These are phyloP conservation scores for Charaxes varanes DNA, from an alignment of 1,140 invertebrate genomes.

Conservation along the genomic window DNA sequence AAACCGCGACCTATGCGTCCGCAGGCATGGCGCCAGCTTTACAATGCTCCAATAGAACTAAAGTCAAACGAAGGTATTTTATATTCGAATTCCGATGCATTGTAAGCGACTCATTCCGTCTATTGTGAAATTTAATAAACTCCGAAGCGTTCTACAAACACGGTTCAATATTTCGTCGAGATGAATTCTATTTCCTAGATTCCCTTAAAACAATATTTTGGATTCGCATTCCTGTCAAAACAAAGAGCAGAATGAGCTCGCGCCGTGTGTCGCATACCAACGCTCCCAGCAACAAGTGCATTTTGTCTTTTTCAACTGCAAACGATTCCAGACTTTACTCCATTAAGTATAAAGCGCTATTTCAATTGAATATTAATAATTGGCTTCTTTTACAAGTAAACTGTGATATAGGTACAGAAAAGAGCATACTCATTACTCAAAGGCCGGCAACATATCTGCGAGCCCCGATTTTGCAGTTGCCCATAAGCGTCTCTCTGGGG, in stretches of 20 bases:
- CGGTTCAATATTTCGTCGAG: background rate
- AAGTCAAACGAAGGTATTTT: no score
- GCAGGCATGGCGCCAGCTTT: no score
- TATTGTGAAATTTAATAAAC: conserved; percentile 7
- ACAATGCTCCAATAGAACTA: no score
- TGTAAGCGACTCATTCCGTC: no score
- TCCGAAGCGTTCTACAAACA: background rate
- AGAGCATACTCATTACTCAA: no score
- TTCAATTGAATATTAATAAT: background rate
- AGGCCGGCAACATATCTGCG: no score
- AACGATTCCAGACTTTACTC: conserved; percentile 7
- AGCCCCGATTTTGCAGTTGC: no score
- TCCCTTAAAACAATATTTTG: conserved; percentile 18
- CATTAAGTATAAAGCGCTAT: conserved; percentile 4
- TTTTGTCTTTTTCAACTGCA: conserved; percentile 24
- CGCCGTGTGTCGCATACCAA: conserved; percentile 34
- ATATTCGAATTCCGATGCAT: no score
- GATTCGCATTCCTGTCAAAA: conserved; percentile 18
- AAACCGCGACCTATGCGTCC: no score
- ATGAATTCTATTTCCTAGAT: conserved; percentile 14
- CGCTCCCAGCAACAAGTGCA: conserved; percentile 33
- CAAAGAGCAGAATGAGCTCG: conserved; percentile 18
- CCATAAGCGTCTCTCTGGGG: no score
- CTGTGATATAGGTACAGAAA: background rate
- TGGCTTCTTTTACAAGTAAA: background rate